Base-by-base conservation (phyloP, 30 jellyfish, hydroid and myxozoan species). In the Turritopsis dohrnii region DNA sequence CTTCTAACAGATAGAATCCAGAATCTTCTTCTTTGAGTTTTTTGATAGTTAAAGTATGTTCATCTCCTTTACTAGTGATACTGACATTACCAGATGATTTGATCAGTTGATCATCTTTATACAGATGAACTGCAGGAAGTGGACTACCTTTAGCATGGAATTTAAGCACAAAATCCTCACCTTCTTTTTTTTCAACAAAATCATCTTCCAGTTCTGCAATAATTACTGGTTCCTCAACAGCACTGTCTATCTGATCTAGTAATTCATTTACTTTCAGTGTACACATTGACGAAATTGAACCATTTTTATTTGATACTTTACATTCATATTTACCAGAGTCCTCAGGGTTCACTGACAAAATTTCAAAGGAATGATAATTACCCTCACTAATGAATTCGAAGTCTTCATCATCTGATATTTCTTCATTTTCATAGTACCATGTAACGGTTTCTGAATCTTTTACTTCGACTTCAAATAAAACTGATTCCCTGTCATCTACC, bases 321-420 rank as follows among this genome's bases (percentile, higher is more conserved):
- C 96, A 83, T 28, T 29, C 89, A 77, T 94, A 94, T 13, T 16
- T 71, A 22, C 99, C 99, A 72, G 90, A 89, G 76, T 88, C 91
- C 18, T 28, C 88, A 22, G 65, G 73, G 23, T 73, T 31, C 60
- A 96, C 86, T 17, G 54, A 27, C 77, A 66, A 86, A 31, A 94
- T 89, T 20, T 31, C 72, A 53, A 89, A 72, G 16, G 31, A 29
- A 73, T 26, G 82, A 7, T 18, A 23, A 76, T 81, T 29, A 0
- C 83, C 93, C 54, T 75, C 71, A n/a, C 52, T 26, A 21, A 22
- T 53, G 27, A 94, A 53, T 20, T 83, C 91, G 71, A 85, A 89
- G 65, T 74, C 90, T 28, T 76, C 85, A 27, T 94, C 91, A 20
- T 74, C 83, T 31, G 29, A 53, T 21, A 94, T 75, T 54, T 66